Evolutionary conservation across 1,140 invertebrate genomes (phyloP), one percentile per base, ranked within the genome.

Genomic region (Drosophila grimshawi): DNA sequence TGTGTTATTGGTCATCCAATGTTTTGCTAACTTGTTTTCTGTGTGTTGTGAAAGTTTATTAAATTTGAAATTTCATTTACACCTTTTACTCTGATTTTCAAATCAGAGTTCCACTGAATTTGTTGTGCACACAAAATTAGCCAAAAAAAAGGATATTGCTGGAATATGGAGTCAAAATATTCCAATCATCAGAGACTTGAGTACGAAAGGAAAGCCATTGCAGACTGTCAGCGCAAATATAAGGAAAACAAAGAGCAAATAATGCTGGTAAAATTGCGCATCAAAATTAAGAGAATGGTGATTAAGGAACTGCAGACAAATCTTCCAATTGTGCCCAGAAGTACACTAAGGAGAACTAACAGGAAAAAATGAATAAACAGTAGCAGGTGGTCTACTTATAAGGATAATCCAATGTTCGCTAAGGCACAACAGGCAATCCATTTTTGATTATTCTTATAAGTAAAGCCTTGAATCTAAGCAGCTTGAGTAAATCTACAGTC

Each of bases 61-160:
- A 65, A 70, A 68, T 85, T 78, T 64, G 11, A 30, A 68, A 68
- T 68, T 56, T 51, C 43, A 48, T 56, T 46, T 64, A 2, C 7
- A 33, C 39, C 27, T 19, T 6, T 27, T 27, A 43, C 61, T 64
- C 67, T 89, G 85, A 77, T 71, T 89, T 79, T 77, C 41, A 59
- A 74, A 77, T 86, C 83, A 89, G 71, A 68, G 71, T 77, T 62
- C 56, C 57, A 64, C 77, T 80, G 7, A 37, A 57, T 48, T 52
- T 43, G 6, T 27, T 27, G 39, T 53, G 33, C 27, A 56, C 32
- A 37, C 53, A 49, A 78, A 66, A 66, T 77, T 32, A 11, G 7
- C 30, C 5, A 2, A 35, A 43, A 8, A 19, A 37, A 55, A 55
- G 19, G 11, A 80, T 80, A 81, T 51, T 48, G 79, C 33, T 37